A percentile compares a stretch with the other conserved stretches of the same genome.
Conservation (phyloP, 2,888 invertebrate species). For the Heliconius cydno region DNA sequence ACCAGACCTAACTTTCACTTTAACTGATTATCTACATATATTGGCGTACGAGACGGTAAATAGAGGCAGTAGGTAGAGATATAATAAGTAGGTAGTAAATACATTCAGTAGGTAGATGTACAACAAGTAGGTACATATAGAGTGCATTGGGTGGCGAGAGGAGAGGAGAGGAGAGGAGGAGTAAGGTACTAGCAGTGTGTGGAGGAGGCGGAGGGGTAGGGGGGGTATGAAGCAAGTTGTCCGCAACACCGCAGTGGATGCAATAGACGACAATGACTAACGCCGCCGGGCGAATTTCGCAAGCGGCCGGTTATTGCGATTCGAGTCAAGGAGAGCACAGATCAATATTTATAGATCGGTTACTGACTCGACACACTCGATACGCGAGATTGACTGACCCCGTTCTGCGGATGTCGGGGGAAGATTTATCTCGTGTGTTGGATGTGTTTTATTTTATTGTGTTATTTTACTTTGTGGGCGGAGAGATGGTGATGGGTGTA, state of each 20-base stretch:
- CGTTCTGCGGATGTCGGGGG: constrained; percentile 60
- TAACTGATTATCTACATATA: constrained; percentile 40
- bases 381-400: constrained; percentile 60
- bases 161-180: neutral
- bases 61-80: constrained; percentile 26
- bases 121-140: too few species aligned
- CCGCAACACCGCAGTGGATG: constrained; percentile 55
- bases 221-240: constrained; percentile 48
- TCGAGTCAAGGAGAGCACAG: constrained; percentile 73
- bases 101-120: neutral
- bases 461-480: constrained; percentile 44
- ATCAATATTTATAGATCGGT: constrained; percentile 68
- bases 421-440: constrained; percentile 52
- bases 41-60: constrained; percentile 33
- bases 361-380: constrained; percentile 49
- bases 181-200: constrained; percentile 18
- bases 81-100: neutral
- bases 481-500: constrained; percentile 31
- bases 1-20: constrained; percentile 37
- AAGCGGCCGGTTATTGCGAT: constrained; percentile 70
- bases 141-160: too few species aligned
- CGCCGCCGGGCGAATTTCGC: constrained; percentile 71
- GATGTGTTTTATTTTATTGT: constrained; percentile 45
- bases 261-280: constrained; percentile 77
- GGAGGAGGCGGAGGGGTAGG: neutral